These are phyloP conservation scores for Axinella damicornis DNA, from an alignment of 37 sponge, comb jelly and placozoan genomes.

Conservation along the genomic window DNA sequence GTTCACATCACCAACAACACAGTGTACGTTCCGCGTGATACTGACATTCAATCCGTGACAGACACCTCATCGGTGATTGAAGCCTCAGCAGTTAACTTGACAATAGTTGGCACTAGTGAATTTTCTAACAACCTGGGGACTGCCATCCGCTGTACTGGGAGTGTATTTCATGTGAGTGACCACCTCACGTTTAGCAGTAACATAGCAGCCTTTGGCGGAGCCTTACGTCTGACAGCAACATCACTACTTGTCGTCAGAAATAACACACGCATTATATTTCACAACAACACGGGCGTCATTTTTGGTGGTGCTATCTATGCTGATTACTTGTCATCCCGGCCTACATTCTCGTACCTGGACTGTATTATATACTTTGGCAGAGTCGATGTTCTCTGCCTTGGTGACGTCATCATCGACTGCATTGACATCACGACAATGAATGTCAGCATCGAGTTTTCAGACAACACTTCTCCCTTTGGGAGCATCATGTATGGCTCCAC, in stretches of 20 bases:
- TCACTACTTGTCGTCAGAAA: constrained; percentile 27
- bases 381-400: neutral
- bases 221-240: neutral
- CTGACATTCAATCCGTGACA: neutral
- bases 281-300: constrained; percentile 25
- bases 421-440: neutral
- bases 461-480: constrained; percentile 36
- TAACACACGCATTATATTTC: constrained; percentile 2
- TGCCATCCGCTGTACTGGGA: neutral
- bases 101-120: constrained; percentile 18
- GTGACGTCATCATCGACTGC: neutral
- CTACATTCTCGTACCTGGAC: neutral
- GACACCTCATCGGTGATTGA: constrained; percentile 25
- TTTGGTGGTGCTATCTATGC: constrained; percentile 59
- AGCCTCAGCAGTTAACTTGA: constrained; percentile 11
- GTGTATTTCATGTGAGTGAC: constrained; percentile 5
- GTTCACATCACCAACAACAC: constrained; percentile 14
- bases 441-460: constrained; percentile 7
- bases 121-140: constrained; percentile 45
- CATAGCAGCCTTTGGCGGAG: constrained; percentile 53
- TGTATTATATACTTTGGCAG: constrained; percentile 55
- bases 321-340: neutral
- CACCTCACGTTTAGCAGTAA: constrained; percentile 27
- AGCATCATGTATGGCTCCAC: constrained; percentile 43
- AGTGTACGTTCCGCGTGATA: neutral